These are phyloP conservation scores for Hoplodrina ambigua DNA, from an alignment of 2,888 invertebrate species.

Conservation along the genomic window DNA sequence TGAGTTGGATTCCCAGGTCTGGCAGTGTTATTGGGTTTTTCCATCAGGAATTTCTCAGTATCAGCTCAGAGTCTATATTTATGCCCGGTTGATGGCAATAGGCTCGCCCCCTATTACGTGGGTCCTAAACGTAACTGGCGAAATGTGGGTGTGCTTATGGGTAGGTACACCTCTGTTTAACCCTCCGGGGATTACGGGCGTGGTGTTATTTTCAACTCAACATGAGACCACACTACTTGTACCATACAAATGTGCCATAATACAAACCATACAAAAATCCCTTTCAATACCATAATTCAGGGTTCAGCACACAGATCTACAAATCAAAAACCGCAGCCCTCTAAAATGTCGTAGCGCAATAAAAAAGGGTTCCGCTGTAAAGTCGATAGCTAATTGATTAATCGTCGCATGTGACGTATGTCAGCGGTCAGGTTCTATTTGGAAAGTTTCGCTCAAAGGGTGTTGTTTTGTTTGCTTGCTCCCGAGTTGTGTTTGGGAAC, in stretches of 20 bases:
- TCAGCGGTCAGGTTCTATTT: slow-evolving; percentile 38
- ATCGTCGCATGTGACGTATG: slow-evolving; percentile 50
- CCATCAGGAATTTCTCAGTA: no score
- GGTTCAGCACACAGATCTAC: slow-evolving; percentile 12
- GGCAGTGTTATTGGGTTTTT: no score
- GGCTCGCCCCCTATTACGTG: no score
- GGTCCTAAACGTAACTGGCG: no score
- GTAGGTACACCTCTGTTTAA: no score
- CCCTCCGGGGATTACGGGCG: no score
- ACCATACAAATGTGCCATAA: background rate
- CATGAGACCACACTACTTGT: background rate
- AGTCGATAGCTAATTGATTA: slow-evolving; percentile 63
- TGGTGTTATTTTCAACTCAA: background rate
- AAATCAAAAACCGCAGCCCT: slow-evolving; percentile 41
- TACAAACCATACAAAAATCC: background rate
- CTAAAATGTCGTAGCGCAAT: slow-evolving; percentile 42
- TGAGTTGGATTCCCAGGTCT: no score
- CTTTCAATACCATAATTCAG: slow-evolving; percentile 30
- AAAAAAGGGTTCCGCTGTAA: slow-evolving; percentile 48
- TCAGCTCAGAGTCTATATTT: no score
- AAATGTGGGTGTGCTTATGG: no score
- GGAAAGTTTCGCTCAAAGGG: slow-evolving; percentile 49
- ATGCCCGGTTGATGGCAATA: no score
- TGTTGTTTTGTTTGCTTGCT: slow-evolving; percentile 17
- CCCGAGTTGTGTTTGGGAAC: slow-evolving; percentile 25